Base-by-base conservation (phyloP, 2,797 vertebrate species). In the Hydrophis major region DNA sequence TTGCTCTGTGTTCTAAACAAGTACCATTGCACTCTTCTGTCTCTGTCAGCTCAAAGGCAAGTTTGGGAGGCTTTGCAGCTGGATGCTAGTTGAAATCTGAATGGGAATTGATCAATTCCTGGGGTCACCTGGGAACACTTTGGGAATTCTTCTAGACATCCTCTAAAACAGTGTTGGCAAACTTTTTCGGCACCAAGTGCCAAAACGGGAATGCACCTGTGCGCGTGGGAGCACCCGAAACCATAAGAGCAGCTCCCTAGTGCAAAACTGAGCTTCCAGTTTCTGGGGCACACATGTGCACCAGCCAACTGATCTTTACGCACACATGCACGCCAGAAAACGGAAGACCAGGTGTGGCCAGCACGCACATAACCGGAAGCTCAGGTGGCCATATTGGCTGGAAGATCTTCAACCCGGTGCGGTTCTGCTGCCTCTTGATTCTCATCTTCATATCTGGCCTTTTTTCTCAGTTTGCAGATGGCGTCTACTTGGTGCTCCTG, bases 401-500 rank as follows among this genome's bases (percentile, higher is more conserved):
- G 20, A 22, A 25, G 20, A 47, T 83, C 74, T 83, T 47, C 74
- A 47, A 37, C 74, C 74, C 20, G 11, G 8, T 11, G 8, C 47
- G 20, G 4, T 78, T 42, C 18, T 22, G 18, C 74, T 42, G 18
- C 74, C 18, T 1, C 7, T 42, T 83, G 37, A 25, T 47, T 47
- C 37, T 83, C 74, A 5, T 25, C 37, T 47, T 83, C 37, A 22
- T 25, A 12, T 93, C 42, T 42, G 4, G 0, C 89, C 32, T 93
- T 27, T 97, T 93, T 97, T 11, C 95, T 87, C 90, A 99, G 99
- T 99, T 99, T 98, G 99, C 99, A 97, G 99, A 99, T 91, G 99
- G 99, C 0, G 99, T 99, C 69, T 99, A 99, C 96, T 97, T 99
- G 96, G 98, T 99, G 66, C 97, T 99, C 91, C 97, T 99, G 95